phyloP scores from a whole-genome alignment of 2,113 vertebrate genomes.

The Malurus elegans region DNA sequence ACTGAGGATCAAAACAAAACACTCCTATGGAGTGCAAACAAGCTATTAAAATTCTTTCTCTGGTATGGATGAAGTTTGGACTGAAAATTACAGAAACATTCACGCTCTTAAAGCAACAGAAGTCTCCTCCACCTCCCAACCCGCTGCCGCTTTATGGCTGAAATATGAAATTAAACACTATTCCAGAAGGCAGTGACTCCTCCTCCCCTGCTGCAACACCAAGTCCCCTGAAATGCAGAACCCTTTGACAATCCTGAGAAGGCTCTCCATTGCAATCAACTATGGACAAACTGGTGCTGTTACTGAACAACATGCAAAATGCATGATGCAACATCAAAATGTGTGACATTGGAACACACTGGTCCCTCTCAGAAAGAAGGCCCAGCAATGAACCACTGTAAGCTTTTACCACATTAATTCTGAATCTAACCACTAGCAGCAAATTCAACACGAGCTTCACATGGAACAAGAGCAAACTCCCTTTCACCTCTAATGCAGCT shows the following conservation, averaged over 20 bases:
- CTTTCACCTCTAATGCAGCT: not conserved
- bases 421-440: fast-evolving
- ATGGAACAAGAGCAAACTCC: not conserved
- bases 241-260: not conserved
- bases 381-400: not conserved
- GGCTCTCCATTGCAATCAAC: not conserved
- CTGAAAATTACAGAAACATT: not conserved
- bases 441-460: not conserved
- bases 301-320: not conserved
- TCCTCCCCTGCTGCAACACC: not conserved
- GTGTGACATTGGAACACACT: not conserved
- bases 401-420: not conserved
- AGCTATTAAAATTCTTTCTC: conserved; percentile 28
- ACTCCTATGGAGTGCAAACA: not conserved
- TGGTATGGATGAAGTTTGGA: not conserved
- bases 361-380: not conserved
- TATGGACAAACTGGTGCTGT: fast-evolving
- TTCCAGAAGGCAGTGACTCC: not conserved
- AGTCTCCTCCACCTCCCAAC: not conserved
- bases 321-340: not conserved
- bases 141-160: not conserved
- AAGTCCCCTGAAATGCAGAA: not conserved
- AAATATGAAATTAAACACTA: not conserved
- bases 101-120: not conserved
- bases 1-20: not conserved